Evolutionary conservation across 1,140 invertebrate genomes (phyloP), one percentile per base, ranked within the genome.

Genomic region (Apis dorsata): DNA sequence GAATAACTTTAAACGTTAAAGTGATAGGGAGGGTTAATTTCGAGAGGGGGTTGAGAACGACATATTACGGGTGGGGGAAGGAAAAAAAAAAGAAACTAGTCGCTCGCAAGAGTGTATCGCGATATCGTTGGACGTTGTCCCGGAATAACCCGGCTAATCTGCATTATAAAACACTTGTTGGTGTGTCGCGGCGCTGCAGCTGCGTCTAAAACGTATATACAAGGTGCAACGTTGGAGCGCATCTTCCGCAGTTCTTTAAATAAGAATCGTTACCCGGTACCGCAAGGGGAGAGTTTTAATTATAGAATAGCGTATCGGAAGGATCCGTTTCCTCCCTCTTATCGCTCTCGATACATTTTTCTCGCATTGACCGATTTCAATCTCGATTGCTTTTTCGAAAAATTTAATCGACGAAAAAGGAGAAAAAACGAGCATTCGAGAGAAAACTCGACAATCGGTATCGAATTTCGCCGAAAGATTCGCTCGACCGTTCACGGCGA

Each of bases 121-220:
- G 65, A 65, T 55, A 72, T 15, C n/a, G 69, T 15, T 2, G 15
- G 34, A 17, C 70, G 53, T 24, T 65, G 59, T 28, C 24, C 12
- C 62, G 10, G 55, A 51, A 57, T 66, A 57, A 55, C 72, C 12
- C 49, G 15, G 63, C 74, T 88, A 89, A 88, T 89, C 75, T 86
- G 71, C 78, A 85, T 86, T 81, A 88, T 81, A 86, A 89, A 89
- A 88, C 85, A 79, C 81, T 86, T 81, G 86, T 75, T 28, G 69
- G 65, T 24, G 24, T 24, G 24, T 24, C 24, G 24, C 44, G 49
- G 53, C 53, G 49, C 63, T 66, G 80, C 81, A 88, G 77, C 76
- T 88, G 86, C 84, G 57, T 75, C 79, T 79, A 34, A 81, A 85
- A 78, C 86, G 63, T 78, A 77, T 86, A 62, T 73, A 75, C 65